phyloP scores from a whole-genome alignment of 2,888 invertebrate genomes.

The Euphydryas editha region DNA sequence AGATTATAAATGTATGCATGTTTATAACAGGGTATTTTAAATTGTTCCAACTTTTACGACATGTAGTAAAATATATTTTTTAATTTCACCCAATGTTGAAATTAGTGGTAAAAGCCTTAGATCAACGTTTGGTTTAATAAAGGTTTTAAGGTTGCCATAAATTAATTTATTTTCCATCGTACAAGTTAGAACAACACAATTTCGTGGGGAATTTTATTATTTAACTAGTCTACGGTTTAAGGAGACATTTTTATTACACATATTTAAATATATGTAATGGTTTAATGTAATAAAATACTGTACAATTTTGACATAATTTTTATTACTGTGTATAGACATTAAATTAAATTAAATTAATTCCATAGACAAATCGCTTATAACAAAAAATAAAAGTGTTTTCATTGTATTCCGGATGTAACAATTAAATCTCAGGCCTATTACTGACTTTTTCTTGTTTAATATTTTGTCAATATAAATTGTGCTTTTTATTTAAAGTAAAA shows the following conservation, averaged over 20 bases:
- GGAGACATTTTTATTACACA: background rate
- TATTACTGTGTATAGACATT: no score
- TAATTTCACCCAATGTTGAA: slow-evolving; percentile 28
- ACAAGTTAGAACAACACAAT: slow-evolving; percentile 16
- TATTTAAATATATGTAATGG: background rate
- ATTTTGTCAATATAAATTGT: no score
- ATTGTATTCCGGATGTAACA: no score
- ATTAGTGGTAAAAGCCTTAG: slow-evolving; percentile 25
- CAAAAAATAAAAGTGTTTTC: no score
- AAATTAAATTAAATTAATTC: no score
- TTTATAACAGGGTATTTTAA: slow-evolving; percentile 32
- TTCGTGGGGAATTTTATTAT: slow-evolving; percentile 9
- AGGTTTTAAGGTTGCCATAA: slow-evolving; percentile 31
- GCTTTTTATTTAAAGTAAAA: no score
- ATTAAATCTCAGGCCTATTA: no score
- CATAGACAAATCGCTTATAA: no score
- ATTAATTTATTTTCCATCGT: slow-evolving; percentile 19
- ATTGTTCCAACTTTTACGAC: slow-evolving; percentile 35
- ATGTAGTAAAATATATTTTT: slow-evolving; percentile 33
- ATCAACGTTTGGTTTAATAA: slow-evolving; percentile 32
- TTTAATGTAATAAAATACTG: background rate
- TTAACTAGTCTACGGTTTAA: background rate
- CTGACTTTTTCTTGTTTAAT: no score
- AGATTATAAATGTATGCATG: slow-evolving; percentile 38
- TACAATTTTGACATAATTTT: no score